A percentile compares a stretch with the other conserved stretches of the same genome.
These are phyloP conservation scores for Sipha maydis DNA, from an alignment of 2,888 invertebrate genomes.

Conservation along the genomic window DNA sequence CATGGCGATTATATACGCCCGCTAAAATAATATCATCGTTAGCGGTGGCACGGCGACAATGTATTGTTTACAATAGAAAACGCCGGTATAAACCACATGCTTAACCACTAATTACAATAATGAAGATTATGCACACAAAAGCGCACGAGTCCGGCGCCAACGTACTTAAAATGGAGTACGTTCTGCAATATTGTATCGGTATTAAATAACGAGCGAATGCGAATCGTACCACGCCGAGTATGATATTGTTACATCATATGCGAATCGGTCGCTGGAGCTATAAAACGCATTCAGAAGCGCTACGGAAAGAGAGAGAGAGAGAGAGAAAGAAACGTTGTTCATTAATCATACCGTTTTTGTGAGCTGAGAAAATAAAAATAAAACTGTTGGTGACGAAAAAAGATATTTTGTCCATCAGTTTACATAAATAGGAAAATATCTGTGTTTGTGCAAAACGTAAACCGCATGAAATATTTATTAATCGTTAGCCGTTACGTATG, in stretches of 20 bases:
- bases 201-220: neutral
- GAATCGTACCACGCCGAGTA: neutral
- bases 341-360: too few relatives aligned
- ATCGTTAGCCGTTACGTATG: too few relatives aligned
- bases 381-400: too few relatives aligned
- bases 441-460: too few relatives aligned
- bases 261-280: neutral
- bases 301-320: neutral
- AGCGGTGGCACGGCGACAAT: neutral
- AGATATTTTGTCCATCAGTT: too few relatives aligned
- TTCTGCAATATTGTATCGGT: neutral
- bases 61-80: neutral
- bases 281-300: neutral
- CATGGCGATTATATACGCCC: neutral
- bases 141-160: neutral
- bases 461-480: too few relatives aligned
- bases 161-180: neutral
- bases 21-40: slow-evolving; percentile 14
- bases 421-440: too few relatives aligned
- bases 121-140: neutral
- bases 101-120: slow-evolving; percentile 19
- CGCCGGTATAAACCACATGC: neutral
- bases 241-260: neutral
- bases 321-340: too few relatives aligned
- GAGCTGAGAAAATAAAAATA: too few relatives aligned